Percentiles rank a stretch among this genome's conserved stretches.
These are phyloP conservation scores for Coracopsis vasa DNA, from an alignment of 2,113 vertebrate species.

Conservation along the genomic window DNA sequence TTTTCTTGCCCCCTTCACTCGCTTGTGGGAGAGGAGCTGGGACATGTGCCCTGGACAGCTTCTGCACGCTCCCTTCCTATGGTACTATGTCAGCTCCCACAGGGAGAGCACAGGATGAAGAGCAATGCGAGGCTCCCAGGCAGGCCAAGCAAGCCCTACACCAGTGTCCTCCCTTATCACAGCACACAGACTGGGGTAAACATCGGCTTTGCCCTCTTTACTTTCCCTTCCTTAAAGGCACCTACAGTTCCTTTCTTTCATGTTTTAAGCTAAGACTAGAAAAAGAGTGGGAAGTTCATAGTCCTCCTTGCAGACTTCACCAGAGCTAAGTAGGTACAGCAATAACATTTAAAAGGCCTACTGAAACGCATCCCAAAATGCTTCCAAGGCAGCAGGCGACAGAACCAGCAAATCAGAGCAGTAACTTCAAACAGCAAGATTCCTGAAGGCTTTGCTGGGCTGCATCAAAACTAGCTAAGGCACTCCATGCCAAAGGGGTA, in stretches of 20 bases:
- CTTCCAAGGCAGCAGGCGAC: neutral
- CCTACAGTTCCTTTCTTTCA: neutral
- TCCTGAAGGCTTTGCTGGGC: neutral
- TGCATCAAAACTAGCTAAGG: neutral
- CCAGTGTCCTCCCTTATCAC: neutral
- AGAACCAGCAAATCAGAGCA: neutral
- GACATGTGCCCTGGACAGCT: neutral
- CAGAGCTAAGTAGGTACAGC: neutral
- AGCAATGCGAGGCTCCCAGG: neutral
- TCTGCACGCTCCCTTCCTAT: neutral
- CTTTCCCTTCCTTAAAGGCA: neutral
- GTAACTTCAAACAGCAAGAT: neutral
- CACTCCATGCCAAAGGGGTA: neutral
- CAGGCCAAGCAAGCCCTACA: neutral
- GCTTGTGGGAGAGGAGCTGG: fast-evolving
- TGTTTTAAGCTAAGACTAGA: neutral
- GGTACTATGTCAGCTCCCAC: neutral
- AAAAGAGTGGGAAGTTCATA: neutral
- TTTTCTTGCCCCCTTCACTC: neutral
- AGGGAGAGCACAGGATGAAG: neutral
- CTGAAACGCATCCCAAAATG: neutral
- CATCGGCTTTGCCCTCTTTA: fast-evolving
- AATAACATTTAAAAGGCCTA: neutral
- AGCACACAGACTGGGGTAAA: neutral
- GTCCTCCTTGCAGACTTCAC: neutral